A percentile compares a stretch with the other conserved stretches of the same genome.
phyloP scores from a whole-genome alignment of 2,888 invertebrate species.

The Slavum lentiscoides region DNA sequence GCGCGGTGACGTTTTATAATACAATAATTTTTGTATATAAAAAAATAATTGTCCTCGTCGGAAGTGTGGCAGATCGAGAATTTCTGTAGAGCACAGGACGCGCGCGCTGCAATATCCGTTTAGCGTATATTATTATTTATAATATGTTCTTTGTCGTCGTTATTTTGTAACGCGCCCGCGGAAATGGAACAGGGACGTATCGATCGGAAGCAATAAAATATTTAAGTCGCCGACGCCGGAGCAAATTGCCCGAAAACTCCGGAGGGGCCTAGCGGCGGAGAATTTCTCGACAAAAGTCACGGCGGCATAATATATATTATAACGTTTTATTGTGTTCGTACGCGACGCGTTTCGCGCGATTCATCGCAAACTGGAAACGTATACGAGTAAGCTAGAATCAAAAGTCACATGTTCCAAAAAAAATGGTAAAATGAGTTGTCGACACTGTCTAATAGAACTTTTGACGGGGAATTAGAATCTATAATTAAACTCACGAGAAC shows the following conservation, averaged over 20 bases:
- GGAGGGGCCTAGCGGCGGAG: slow-evolving; percentile 21
- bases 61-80: slow-evolving; percentile 51
- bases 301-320: too few species aligned
- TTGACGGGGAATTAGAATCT: too few species aligned
- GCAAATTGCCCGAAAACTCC: slow-evolving; percentile 48
- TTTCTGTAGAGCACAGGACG: slow-evolving; percentile 19
- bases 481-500: too few species aligned
- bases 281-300: neutral
- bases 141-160: slow-evolving; percentile 16
- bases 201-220: slow-evolving; percentile 54
- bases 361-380: too few species aligned
- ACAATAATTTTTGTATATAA: slow-evolving; percentile 19
- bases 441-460: too few species aligned
- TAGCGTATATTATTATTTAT: neutral
- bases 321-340: too few species aligned
- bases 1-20: slow-evolving; percentile 44
- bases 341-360: too few species aligned
- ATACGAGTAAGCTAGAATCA: too few species aligned
- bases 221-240: slow-evolving; percentile 38
- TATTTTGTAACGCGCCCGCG: slow-evolving; percentile 39
- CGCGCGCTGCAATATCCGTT: slow-evolving; percentile 29
- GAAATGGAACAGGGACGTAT: slow-evolving; percentile 15
- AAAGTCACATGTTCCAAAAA: too few species aligned
- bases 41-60: slow-evolving; percentile 39
- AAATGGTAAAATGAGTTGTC: too few species aligned